A percentile compares a stretch with the other conserved stretches of the same genome.
Conservation (phyloP, 1,140 invertebrate species). For the Brachionus plicatilis region DNA sequence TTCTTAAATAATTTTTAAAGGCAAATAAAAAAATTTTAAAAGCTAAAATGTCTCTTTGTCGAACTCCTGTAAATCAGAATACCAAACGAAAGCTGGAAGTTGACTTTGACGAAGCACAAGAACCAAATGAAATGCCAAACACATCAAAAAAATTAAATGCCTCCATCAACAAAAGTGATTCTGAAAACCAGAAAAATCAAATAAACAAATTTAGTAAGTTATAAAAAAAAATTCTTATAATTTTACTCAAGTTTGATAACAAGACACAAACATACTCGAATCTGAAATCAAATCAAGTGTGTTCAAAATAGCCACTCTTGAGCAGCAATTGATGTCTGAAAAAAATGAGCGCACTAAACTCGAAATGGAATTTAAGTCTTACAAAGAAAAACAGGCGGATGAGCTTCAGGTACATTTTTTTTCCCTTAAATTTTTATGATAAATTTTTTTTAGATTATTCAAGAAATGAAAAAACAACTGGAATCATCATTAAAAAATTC, state of each 20-base stretch:
- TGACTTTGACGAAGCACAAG: not conserved
- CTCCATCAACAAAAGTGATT: not conserved
- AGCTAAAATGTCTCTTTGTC: not conserved
- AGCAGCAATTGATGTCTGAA: slow-evolving; percentile 3
- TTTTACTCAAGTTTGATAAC: not conserved
- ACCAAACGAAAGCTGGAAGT: not conserved
- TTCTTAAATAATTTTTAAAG: not conserved
- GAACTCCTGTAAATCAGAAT: not conserved
- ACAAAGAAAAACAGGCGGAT: slow-evolving; percentile 3
- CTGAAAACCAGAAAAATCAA: not conserved
- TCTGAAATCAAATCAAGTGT: slow-evolving; percentile 26
- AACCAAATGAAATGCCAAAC: not conserved
- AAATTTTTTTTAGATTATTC: not conserved
- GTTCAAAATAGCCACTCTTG: slow-evolving; percentile 24
- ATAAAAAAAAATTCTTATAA: not conserved
- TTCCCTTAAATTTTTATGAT: too few species aligned
- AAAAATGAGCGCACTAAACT: slow-evolving; percentile 18
- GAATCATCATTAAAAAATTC: slow-evolving; percentile 13
- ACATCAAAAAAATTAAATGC: slow-evolving; percentile 7
- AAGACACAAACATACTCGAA: slow-evolving; percentile 8
- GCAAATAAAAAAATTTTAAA: not conserved
- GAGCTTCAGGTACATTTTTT: not conserved
- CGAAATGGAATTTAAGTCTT: slow-evolving; percentile 6
- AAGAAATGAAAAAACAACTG: slow-evolving; percentile 3
- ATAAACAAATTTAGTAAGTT: not conserved